Evolutionary conservation across 2,113 vertebrate genomes (phyloP), one percentile per base, ranked within the genome.

Genomic region (Perca schrenkii): DNA sequence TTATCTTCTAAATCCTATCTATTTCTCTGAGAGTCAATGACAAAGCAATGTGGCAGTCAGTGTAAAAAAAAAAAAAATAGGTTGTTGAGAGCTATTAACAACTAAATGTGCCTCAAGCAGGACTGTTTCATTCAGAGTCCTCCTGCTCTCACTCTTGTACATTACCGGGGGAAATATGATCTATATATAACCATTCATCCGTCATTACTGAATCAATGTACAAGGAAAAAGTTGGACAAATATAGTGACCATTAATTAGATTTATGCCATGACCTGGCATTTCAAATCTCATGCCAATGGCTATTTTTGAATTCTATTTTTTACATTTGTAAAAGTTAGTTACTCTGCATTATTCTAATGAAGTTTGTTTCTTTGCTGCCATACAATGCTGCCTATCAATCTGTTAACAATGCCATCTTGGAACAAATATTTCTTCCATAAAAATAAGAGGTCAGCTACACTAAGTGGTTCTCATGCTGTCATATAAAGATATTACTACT

Each of bases 61-160:
- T 73, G 53, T 66, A 15, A 40, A 31, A 68, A 60, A 68, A 25
- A 57, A 46, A 46, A 57, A 67, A 74, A 82, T 28, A 49, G 43
- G 10, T 65, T 77, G 63, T 78, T 85, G 76, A 86, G 77, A 80
- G 64, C 77, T 67, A 72, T 88, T 87, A 79, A 85, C n/a, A 71
- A 62, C 64, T 61, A 70, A 88, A 83, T 71, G 84, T 86, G 74
- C 60, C 74, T 77, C 68, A 80, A 81, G 85, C 60, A 69, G 63
- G 80, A 67, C 17, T 43, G 57, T 67, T 74, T 75, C 19, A 70
- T 74, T 81, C 77, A 77, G 49, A 28, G 22, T 76, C 58, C 47
- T 68, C 46, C 52, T 62, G 53, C 61, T 74, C 47, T 84, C 62
- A 52, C 40, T 6, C 25, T 52, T 28, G 31, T 66, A 1, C 25